phyloP scores from a whole-genome alignment of 2,888 invertebrate genomes.

The Dugesia japonica region DNA sequence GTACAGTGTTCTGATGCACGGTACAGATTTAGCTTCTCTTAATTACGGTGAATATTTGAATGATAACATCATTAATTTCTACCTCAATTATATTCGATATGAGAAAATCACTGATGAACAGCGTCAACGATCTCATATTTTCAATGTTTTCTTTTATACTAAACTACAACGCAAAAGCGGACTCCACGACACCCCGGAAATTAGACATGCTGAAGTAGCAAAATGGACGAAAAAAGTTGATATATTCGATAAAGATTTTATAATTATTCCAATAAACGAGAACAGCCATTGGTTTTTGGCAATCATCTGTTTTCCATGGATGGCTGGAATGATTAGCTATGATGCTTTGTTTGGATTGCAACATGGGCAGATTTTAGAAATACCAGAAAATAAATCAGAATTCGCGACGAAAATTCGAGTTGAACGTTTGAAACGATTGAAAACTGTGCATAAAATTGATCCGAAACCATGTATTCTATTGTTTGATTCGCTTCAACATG shows the following conservation, averaged over 20 bases:
- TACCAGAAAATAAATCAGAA: not conserved
- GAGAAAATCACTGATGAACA: constrained; percentile 25
- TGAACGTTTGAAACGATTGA: not conserved
- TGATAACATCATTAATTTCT: constrained; percentile 92
- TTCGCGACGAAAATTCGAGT: not conserved
- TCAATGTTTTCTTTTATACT: constrained; percentile 32
- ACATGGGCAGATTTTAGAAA: not conserved
- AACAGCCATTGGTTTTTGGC: constrained; percentile 92
- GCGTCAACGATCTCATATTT: constrained; percentile 17
- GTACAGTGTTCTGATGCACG: constrained; percentile 69
- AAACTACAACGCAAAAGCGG: not conserved
- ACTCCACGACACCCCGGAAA: constrained; percentile 42
- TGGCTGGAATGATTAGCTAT: constrained; percentile 51
- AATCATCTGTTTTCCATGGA: constrained; percentile 77
- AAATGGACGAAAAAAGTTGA: constrained; percentile 93
- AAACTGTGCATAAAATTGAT: not conserved
- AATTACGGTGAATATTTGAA: constrained; percentile 82
- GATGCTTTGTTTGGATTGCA: not conserved
- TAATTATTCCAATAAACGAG: constrained; percentile 91
- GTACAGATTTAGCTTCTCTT: constrained; percentile 77
- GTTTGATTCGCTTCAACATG: constrained; percentile 73
- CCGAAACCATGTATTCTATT: constrained; percentile 73
- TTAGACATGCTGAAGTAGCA: constrained; percentile 71
- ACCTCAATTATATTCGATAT: constrained; percentile 55
- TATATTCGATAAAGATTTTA: constrained; percentile 82